Percentiles rank a stretch among this genome's conserved stretches.
These are phyloP conservation scores for Enteromius afrohamiltoni DNA, from an alignment of 2,797 vertebrate species.

Conservation along the genomic window DNA sequence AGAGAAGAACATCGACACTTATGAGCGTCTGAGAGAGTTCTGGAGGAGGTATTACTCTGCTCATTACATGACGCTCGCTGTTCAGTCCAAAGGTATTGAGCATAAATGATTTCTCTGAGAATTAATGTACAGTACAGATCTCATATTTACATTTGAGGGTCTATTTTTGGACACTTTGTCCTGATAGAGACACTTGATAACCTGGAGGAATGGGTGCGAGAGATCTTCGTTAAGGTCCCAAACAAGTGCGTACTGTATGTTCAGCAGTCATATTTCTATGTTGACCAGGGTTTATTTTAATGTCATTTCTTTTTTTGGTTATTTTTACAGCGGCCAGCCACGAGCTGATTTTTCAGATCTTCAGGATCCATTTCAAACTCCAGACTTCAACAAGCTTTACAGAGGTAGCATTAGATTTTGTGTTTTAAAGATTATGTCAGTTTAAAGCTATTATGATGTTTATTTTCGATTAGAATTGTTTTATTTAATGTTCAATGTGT, in stretches of 20 bases:
- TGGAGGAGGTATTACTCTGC: conserved; percentile 92
- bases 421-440: background rate
- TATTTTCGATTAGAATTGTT: too few species aligned
- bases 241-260: conserved; percentile 85
- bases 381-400: conserved; percentile 91
- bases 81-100: conserved; percentile 91
- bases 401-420: conserved; percentile 78
- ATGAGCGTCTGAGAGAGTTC: conserved; percentile 86
- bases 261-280: background rate
- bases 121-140: too few species aligned
- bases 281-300: background rate
- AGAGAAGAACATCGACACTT: conserved; percentile 88
- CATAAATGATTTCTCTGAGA: background rate
- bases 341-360: conserved; percentile 85
- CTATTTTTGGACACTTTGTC: background rate
- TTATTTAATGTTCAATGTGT: background rate
- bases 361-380: conserved; percentile 90
- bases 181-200: conserved; percentile 89
- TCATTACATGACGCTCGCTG: conserved; percentile 93
- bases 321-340: conserved; percentile 75
- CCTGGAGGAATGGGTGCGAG: conserved; percentile 92
- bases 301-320: background rate
- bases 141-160: background rate
- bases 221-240: conserved; percentile 91
- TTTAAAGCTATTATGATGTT: background rate